Conservation (phyloP, 2,797 vertebrate species). For the Centroberyx gerrardi region DNA sequence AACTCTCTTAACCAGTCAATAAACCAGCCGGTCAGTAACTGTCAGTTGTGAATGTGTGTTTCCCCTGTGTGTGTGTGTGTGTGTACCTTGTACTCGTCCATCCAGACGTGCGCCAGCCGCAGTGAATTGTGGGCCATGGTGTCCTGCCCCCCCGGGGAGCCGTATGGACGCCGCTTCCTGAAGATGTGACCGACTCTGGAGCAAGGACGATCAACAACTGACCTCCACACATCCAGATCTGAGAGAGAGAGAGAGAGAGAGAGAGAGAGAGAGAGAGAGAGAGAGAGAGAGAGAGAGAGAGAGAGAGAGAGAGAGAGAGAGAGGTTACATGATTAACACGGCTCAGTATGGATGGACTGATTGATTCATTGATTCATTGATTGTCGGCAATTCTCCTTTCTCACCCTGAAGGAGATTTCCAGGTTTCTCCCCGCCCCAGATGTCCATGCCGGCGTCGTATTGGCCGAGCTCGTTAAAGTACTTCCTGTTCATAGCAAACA, state of each 20-base stretch:
- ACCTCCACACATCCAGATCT: conserved; percentile 99
- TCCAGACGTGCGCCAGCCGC: conserved; percentile 95
- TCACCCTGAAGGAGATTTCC: conserved; percentile 98
- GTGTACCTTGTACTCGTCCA: conserved; percentile 97
- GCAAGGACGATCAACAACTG: conserved; percentile 95
- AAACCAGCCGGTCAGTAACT: no score
- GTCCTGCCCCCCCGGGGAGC: conserved; percentile 95
- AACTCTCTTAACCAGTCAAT: no score
- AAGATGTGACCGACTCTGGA: conserved; percentile 98
- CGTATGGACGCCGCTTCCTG: conserved; percentile 95
- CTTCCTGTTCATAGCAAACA: conserved; percentile 95
- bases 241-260: conserved; percentile 1
- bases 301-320: no score
- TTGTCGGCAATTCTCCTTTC: not conserved
- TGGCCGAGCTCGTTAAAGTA: conserved; percentile 95
- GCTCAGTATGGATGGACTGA: no score
- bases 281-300: no score
- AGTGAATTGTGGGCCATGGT: conserved; percentile 98
- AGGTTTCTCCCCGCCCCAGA: conserved; percentile 99
- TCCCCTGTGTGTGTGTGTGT: not conserved
- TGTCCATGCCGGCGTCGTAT: conserved; percentile 97
- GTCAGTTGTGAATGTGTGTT: no score
- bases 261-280: not conserved
- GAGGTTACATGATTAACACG: no score
- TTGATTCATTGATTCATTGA: not conserved